Conservation (phyloP, 2,797 vertebrate genomes). For the Neopelma chrysocephalum region DNA sequence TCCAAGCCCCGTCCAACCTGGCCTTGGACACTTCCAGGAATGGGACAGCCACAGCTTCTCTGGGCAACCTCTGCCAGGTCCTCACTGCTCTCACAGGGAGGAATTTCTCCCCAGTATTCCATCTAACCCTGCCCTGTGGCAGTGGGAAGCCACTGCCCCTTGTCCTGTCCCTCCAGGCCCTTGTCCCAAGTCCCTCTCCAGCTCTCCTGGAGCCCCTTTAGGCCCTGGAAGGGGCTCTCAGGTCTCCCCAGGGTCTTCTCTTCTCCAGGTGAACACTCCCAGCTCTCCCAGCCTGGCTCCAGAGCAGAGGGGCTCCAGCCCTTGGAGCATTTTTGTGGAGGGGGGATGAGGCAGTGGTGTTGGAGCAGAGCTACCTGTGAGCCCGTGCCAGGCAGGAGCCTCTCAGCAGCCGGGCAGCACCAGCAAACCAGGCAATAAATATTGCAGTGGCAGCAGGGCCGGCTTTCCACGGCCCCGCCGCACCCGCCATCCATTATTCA, state of each 20-base stretch:
- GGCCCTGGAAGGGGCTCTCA: rapidly evolving
- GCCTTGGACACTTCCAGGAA: rapidly evolving
- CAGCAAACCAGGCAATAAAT: not conserved
- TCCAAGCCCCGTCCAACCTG: rapidly evolving
- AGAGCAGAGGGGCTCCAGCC: not conserved
- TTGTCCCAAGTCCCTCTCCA: not conserved
- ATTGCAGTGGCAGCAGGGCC: not conserved
- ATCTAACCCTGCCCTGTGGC: rapidly evolving
- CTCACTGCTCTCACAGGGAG: rapidly evolving
- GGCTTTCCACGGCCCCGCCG: not conserved
- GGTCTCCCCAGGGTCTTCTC: not conserved
- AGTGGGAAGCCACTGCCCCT: not conserved
- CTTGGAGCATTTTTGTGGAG: rapidly evolving
- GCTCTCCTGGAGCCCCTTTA: not conserved
- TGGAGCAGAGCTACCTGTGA: not conserved
- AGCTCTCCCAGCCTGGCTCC: not conserved
- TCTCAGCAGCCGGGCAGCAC: not conserved
- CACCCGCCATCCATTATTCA: not conserved
- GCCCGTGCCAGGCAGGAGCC: rapidly evolving
- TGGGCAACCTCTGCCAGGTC: not conserved
- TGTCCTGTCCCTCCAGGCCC: no score
- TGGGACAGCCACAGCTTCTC: not conserved
- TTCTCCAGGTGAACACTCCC: not conserved
- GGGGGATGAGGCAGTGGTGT: not conserved
- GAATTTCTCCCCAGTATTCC: not conserved